Percentiles rank a stretch among this genome's conserved stretches.
phyloP scores from a whole-genome alignment of 2,113 vertebrate species.

The Pleuronectes platessa region DNA sequence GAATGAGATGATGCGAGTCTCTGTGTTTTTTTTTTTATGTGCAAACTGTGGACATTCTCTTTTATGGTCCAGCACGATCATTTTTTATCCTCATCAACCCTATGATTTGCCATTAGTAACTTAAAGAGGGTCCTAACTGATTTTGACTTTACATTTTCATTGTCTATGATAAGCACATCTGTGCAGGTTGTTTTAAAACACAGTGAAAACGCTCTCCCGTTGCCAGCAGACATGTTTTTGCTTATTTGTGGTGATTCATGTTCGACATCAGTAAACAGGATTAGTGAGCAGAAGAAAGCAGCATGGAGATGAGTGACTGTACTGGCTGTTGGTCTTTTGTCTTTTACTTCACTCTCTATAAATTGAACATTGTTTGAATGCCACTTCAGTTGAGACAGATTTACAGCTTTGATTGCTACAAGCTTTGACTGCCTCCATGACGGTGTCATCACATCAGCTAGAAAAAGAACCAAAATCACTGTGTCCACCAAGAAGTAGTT shows the following conservation, averaged over 20 bases:
- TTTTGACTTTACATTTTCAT: no score
- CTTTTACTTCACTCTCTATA: not conserved
- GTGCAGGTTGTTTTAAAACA: no score
- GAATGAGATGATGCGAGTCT: not conserved
- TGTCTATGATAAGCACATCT: no score
- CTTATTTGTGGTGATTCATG: not conserved
- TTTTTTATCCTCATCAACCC: not conserved
- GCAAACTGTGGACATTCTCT: not conserved
- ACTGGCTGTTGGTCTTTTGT: not conserved
- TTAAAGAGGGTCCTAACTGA: no score
- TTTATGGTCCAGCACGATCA: no score
- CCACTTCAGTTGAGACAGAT: not conserved
- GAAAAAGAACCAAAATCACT: not conserved
- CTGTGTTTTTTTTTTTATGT: not conserved
- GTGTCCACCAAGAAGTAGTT: not conserved
- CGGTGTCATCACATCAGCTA: not conserved
- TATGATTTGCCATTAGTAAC: no score
- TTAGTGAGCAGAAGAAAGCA: not conserved
- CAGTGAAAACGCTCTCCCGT: not conserved
- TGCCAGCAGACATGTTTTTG: not conserved
- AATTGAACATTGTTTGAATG: not conserved
- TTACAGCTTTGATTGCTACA: not conserved
- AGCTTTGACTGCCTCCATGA: not conserved
- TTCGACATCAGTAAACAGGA: not conserved
- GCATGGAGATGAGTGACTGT: not conserved